Base-by-base conservation (phyloP, 1,140 invertebrate species). In the Cephus cinctus region DNA sequence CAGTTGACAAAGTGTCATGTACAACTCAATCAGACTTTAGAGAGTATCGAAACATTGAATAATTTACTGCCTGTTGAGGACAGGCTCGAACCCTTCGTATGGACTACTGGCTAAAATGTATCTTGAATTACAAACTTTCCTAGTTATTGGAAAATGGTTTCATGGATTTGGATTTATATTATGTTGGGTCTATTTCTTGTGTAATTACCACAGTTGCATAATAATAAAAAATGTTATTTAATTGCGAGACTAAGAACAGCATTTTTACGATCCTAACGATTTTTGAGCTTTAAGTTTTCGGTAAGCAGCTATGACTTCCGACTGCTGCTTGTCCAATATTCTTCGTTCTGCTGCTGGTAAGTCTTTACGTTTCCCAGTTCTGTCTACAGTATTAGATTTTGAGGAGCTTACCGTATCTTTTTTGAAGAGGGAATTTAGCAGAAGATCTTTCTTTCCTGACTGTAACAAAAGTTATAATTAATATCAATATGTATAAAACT, bases 31-130 rank as follows among this genome's bases (percentile, higher is more conserved):
- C 86, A 93, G 70, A 91, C 90, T 5, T 73, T 96, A 1, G 90
- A 90, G 61, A 86, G 86, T 38, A 80, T 96, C 58, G 90, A 95
- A 60, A 84, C 84, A 3, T 77, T 97, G 14, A 96, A 97, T 66
- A 86, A 88, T 66, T 68, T 89, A 27, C 76, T 98, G 22, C 92
- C 94, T 4, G 77, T 87, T 35, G 86, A 90, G 22, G 88, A 94
- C 49, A 81, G 90, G 25, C 67, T 97, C 14, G 91, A 96, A 74
- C 89, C 92, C 1, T 96, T 97, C 73, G 85, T 91, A 6, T 94
- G 90, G 92, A 90, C 87, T 5, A 90, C 88, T 36, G 88, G 86
- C 67, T 87, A 72, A 79, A 53, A 20, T 48, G 12, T n/a, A n/a
- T n/a, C n/a, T n/a, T n/a, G n/a, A n/a, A n/a, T n/a, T n/a, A n/a